These are phyloP conservation scores for Crepidodera aurea DNA, from an alignment of 2,888 invertebrate species.

Conservation along the genomic window DNA sequence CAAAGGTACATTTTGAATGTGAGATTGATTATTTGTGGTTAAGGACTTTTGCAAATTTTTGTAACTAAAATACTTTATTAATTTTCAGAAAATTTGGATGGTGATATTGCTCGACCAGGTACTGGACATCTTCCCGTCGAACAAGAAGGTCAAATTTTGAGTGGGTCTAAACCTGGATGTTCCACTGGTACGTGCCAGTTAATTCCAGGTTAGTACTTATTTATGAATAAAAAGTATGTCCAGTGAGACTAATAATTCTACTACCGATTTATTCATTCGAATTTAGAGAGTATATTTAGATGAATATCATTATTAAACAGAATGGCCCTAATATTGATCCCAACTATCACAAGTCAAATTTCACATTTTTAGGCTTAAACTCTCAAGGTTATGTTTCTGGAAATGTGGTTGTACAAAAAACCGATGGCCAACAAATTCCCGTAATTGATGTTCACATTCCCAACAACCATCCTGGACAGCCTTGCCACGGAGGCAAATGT, in stretches of 20 bases:
- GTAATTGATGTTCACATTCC: conserved; percentile 11
- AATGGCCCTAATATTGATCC: no score
- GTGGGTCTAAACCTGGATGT: no score
- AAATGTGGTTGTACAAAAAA: conserved; percentile 36
- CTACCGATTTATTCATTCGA: no score
- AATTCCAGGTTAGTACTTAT: conserved; percentile 7
- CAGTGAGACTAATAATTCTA: no score
- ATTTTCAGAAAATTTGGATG: background rate
- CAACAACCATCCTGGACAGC: background rate
- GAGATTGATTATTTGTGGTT: background rate
- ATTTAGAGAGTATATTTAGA: no score
- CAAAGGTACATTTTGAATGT: background rate
- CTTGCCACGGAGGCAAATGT: background rate
- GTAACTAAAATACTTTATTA: background rate
- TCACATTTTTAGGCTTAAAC: background rate
- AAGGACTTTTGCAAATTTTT: no score
- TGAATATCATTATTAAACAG: no score
- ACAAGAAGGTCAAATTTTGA: no score
- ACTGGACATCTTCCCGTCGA: conserved; percentile 18
- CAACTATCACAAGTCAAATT: no score
- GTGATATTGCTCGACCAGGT: conserved; percentile 13
- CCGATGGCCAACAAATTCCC: conserved; percentile 23
- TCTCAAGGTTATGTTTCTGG: conserved; percentile 29
- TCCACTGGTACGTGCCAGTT: background rate
- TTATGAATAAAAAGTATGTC: no score